Conservation (phyloP, 1,140 invertebrate species). For the Pectinophora gossypiella region DNA sequence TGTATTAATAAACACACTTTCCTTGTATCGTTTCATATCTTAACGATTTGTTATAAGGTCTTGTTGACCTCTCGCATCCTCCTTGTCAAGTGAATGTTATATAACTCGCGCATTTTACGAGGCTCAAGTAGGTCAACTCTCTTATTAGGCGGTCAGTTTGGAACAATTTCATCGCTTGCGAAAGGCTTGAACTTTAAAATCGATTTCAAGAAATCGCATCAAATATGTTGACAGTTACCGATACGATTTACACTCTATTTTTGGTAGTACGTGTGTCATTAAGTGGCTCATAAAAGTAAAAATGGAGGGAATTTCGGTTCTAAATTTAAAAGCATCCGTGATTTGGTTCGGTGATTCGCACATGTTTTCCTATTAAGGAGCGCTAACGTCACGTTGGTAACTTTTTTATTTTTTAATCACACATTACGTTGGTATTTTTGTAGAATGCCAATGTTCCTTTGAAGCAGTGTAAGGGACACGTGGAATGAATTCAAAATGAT, state of each 20-base stretch:
- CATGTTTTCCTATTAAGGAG: too few relatives aligned
- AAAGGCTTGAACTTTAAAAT: neutral
- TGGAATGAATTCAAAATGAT: conserved; percentile 32
- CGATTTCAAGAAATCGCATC: neutral
- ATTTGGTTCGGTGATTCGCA: too few relatives aligned
- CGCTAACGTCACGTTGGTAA: too few relatives aligned
- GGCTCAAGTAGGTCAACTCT: neutral
- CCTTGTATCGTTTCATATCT: too few relatives aligned
- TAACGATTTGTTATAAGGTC: too few relatives aligned
- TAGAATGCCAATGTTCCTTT: too few relatives aligned
- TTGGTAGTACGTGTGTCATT: neutral
- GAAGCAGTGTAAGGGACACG: conserved; percentile 4
- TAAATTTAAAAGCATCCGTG: too few relatives aligned
- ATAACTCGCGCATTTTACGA: neutral
- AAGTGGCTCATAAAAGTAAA: too few relatives aligned
- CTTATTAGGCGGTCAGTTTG: neutral
- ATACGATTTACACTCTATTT: neutral
- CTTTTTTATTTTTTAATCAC: too few relatives aligned
- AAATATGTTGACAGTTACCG: neutral
- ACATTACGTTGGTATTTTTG: too few relatives aligned
- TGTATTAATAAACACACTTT: too few relatives aligned
- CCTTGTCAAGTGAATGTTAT: neutral
- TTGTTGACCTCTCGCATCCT: neutral
- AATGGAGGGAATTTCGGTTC: too few relatives aligned
- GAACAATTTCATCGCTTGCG: neutral